phyloP scores from a whole-genome alignment of 2,797 vertebrate species.

The Onychomys torridus region DNA sequence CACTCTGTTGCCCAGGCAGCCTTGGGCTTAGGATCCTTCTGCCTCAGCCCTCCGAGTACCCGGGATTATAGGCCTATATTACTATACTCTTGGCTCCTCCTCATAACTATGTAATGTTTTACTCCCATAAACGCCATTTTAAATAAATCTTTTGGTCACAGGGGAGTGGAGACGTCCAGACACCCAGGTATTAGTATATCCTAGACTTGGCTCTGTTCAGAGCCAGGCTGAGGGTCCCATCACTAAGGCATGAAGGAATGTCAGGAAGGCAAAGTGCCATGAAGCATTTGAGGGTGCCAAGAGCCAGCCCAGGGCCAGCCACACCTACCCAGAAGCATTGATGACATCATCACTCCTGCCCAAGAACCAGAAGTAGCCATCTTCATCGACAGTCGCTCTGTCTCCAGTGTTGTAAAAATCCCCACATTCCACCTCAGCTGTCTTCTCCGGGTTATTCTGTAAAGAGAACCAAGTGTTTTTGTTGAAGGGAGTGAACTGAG shows the following conservation, averaged over 20 bases:
- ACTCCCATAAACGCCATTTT: neutral
- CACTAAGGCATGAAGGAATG: neutral
- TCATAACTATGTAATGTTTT: neutral
- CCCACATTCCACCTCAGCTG: constrained; percentile 86
- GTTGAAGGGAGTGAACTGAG: neutral
- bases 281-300: neutral
- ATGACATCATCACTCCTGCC: constrained; percentile 91
- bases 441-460: constrained; percentile 89
- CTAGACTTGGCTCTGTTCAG: neutral
- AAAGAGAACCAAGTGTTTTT: neutral
- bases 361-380: constrained; percentile 91
- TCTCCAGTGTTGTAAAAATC: constrained; percentile 92
- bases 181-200: neutral
- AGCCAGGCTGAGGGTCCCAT: neutral
- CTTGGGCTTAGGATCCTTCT: neutral
- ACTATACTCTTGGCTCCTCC: neutral
- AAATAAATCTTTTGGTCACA: neutral
- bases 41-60: no score
- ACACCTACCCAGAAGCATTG: constrained; percentile 90
- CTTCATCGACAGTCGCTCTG: constrained; percentile 87
- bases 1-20: neutral
- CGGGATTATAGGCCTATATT: neutral
- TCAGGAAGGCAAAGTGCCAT: no score
- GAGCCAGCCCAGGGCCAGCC: neutral
- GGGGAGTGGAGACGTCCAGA: neutral